Percentiles rank a stretch among this genome's conserved stretches.
These are phyloP conservation scores for Camelus bactrianus DNA, from an alignment of 2,113 vertebrate species.

Conservation along the genomic window DNA sequence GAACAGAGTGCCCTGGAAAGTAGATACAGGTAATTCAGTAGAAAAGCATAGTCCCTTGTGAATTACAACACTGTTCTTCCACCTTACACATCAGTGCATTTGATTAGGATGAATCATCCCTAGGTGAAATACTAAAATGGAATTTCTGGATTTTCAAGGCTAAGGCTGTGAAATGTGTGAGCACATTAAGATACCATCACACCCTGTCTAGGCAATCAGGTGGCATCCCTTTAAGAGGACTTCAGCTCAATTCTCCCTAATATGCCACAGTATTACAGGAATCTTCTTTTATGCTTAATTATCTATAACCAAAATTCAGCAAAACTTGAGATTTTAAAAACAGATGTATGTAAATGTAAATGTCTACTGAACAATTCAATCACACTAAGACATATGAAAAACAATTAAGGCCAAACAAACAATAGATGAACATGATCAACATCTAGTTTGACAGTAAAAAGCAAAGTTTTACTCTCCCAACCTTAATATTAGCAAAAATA, in stretches of 20 bases:
- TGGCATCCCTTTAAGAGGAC: neutral
- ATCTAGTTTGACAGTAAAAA: conserved; percentile 29
- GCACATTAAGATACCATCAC: conserved; percentile 18
- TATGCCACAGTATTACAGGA: neutral
- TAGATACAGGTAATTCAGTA: neutral
- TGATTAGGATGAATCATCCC: conserved; percentile 1
- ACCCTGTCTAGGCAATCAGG: conserved; percentile 7
- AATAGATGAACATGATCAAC: neutral
- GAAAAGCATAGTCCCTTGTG: neutral
- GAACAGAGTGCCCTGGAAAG: neutral
- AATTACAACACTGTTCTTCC: conserved; percentile 2
- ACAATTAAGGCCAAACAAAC: conserved; percentile 21
- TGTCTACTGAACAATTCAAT: neutral
- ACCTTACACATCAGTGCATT: neutral
- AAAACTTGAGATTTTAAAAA: conserved; percentile 25
- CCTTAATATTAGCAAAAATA: neutral
- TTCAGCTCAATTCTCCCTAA: conserved; percentile 42
- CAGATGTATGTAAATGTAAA: conserved; percentile 14
- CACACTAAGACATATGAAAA: conserved; percentile 1
- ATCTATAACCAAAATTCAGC: conserved; percentile 50
- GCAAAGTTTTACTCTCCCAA: conserved; percentile 17
- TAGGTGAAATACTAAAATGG: conserved; percentile 48
- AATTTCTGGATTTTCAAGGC: conserved; percentile 58
- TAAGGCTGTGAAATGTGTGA: conserved; percentile 15
- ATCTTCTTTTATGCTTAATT: conserved; percentile 17